Evolutionary conservation across 2,797 vertebrate genomes (phyloP), one percentile per base, ranked within the genome.

Genomic region (Myotis planiceps): DNA sequence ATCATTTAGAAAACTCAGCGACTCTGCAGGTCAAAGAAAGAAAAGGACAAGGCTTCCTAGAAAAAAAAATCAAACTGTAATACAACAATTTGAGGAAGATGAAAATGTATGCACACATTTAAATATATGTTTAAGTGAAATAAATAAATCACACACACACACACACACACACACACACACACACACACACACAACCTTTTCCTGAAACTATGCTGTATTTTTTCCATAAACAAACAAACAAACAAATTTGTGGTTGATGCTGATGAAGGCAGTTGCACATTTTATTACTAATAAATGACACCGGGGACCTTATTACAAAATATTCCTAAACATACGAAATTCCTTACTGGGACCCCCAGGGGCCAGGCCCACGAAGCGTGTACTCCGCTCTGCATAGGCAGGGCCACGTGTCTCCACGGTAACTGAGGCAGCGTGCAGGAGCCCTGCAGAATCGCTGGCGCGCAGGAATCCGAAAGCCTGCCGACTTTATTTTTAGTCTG

Each of bases 241-340:
- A 98, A 97, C 91, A 97, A 97, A 98, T 96, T 78, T 91, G 81
- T 45, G 34, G 96, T 25, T 96, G 97, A 96, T 75, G 92, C 84
- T 97, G 97, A 97, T 96, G 93, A 97, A 98, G 96, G 96, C 93
- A 93, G 96, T 96, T 96, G 95, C 95, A 87, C 93, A 85, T 96
- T 98, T 96, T 96, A 97, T 97, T 88, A 88, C 96, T 98, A 97
- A 98, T 96, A 97, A 98, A 92, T 71, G 97, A 98, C 95, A 97
- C 97, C 90, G 97, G 98, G 90, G 97, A 97, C 96, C 98, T 98
- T 98, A 97, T 98, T 98, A 98, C 97, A 96, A 98, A 97, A 93
- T 96, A 98, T 97, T 97, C 97, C 97, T 97, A 98, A 98, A 97
- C 93, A 97, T 94, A 92, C 47, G 90, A 96, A 97, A 98, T 97